A percentile compares a stretch with the other conserved stretches of the same genome.
Evolutionary conservation across 2,888 invertebrate genomes (phyloP).

Genomic region (Caenorhabditis wallacei): DNA sequence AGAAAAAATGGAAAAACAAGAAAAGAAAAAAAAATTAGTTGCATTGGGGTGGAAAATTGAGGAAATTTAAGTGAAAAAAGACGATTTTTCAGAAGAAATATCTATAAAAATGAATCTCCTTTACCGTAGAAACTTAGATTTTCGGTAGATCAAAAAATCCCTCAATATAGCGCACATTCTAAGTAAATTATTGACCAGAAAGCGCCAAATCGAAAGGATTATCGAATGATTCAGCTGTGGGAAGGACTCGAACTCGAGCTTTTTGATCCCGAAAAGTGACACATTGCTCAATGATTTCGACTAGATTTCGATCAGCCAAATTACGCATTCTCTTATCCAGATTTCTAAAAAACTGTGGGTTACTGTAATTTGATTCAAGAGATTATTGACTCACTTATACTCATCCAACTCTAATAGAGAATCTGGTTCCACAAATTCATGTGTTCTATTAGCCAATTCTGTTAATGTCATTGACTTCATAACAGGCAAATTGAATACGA

Average conservation of each 20-base stretch:
- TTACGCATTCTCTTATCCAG: constrained; percentile 81
- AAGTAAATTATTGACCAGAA: constrained; percentile 24
- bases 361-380: background rate
- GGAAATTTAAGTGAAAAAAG: background rate
- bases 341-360: constrained; percentile 65
- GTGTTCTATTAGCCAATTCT: constrained; percentile 75
- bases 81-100: background rate
- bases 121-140: no score
- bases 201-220: constrained; percentile 45
- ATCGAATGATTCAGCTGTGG: constrained; percentile 47
- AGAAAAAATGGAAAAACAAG: background rate
- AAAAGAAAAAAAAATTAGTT: background rate
- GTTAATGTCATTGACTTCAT: constrained; percentile 83
- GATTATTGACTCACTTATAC: constrained; percentile 71
- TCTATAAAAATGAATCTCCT: background rate
- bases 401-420: constrained; percentile 78
- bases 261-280: constrained; percentile 79
- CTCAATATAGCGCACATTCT: constrained; percentile 2
- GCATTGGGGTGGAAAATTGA: background rate
- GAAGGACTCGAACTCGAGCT: constrained; percentile 54
- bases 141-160: background rate
- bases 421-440: constrained; percentile 77
- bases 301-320: constrained; percentile 79
- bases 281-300: constrained; percentile 81
- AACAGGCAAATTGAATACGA: constrained; percentile 81